Conservation (phyloP, 2,888 invertebrate genomes). For the Drosophila limbata region DNA sequence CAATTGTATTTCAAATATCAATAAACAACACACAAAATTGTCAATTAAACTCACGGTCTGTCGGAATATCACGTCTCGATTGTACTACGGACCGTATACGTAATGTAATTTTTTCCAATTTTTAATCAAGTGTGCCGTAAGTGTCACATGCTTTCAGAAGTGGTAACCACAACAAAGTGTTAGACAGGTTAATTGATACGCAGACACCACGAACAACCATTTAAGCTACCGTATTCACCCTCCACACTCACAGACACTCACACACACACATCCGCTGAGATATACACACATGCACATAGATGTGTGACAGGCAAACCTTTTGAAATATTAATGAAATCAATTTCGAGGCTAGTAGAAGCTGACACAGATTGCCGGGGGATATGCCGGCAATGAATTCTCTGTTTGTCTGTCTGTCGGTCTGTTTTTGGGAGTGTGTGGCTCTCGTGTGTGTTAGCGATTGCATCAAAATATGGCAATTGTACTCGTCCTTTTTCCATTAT, state of each 20-base stretch:
- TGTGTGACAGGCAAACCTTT: constrained; percentile 55
- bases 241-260: constrained; percentile 1
- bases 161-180: constrained; percentile 68
- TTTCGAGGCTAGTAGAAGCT: constrained; percentile 57
- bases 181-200: constrained; percentile 73
- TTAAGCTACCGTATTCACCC: background rate
- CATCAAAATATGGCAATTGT: constrained; percentile 59
- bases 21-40: constrained; percentile 40
- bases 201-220: constrained; percentile 50
- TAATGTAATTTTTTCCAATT: constrained; percentile 30
- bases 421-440: constrained; percentile 7
- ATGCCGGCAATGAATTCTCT: constrained; percentile 15
- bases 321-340: constrained; percentile 82
- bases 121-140: constrained; percentile 28
- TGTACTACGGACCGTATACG: constrained; percentile 27
- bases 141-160: constrained; percentile 13
- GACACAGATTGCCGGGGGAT: constrained; percentile 43
- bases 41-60: constrained; percentile 59
- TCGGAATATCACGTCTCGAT: constrained; percentile 10
- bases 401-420: constrained; percentile 1
- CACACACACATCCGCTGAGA: background rate
- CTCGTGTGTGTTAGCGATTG: constrained; percentile 46
- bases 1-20: constrained; percentile 19
- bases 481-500: constrained; percentile 23
- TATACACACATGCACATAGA: constrained; percentile 19